phyloP scores from a whole-genome alignment of 2,888 invertebrate species.

The Machimus rusticus region DNA sequence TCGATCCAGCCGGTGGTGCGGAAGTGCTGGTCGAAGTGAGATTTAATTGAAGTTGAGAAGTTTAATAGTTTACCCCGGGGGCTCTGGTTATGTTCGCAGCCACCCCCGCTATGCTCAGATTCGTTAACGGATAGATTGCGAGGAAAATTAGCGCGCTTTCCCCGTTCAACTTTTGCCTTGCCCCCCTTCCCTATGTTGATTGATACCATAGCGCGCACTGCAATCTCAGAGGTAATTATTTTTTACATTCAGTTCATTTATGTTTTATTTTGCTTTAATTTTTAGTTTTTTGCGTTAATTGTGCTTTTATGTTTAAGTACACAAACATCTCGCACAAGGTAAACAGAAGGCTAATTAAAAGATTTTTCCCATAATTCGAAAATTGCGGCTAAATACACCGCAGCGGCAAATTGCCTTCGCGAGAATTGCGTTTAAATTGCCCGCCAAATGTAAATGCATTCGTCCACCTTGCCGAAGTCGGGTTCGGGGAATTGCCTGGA shows the following conservation, averaged over 20 bases:
- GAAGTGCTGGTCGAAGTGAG: slow-evolving; percentile 5
- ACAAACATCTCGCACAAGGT: background rate
- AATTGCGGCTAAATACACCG: background rate
- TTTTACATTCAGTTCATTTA: background rate
- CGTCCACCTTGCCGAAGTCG: background rate
- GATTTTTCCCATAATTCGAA: background rate
- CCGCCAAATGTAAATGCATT: background rate
- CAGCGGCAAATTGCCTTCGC: background rate
- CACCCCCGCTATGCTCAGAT: background rate
- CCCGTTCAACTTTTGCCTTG: background rate
- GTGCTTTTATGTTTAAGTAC: background rate
- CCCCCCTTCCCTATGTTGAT: slow-evolving; percentile 44
- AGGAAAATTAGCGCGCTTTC: background rate
- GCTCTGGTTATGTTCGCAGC: background rate
- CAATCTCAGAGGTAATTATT: slow-evolving; percentile 44
- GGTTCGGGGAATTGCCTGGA: background rate
- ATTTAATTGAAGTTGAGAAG: slow-evolving; percentile 15
- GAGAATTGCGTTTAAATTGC: background rate
- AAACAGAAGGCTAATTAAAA: background rate
- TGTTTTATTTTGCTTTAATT: background rate
- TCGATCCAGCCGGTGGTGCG: background rate
- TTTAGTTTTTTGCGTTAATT: background rate
- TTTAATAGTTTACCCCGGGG: background rate
- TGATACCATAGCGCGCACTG: slow-evolving; percentile 40
- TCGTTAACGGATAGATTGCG: background rate